Evolutionary conservation across 2,888 invertebrate genomes (phyloP).

Genomic region (Cenopis cana): DNA sequence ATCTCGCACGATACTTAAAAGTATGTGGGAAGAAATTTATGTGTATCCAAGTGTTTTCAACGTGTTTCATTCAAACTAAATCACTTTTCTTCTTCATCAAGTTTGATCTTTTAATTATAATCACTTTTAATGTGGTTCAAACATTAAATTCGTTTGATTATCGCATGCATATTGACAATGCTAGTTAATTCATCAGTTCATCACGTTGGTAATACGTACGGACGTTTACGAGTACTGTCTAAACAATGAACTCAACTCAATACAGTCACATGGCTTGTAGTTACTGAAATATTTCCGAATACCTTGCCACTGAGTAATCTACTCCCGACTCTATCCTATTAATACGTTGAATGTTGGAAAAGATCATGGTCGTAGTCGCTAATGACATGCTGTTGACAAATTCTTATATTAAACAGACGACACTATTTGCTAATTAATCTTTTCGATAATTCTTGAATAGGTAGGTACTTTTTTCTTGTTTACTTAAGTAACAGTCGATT

Average conservation of each 20-base stretch:
- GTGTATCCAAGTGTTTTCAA: conserved; percentile 20
- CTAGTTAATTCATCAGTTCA: conserved; percentile 10
- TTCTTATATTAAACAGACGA: conserved; percentile 2
- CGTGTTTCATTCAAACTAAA: conserved; percentile 8
- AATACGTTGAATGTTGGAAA: conserved; percentile 33
- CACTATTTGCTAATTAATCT: background rate
- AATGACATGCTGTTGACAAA: conserved; percentile 23
- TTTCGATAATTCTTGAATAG: background rate
- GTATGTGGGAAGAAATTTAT: conserved; percentile 5
- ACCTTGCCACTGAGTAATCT: conserved; percentile 14
- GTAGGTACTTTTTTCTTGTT: background rate
- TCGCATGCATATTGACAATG: conserved; percentile 19
- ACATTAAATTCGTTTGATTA: conserved; percentile 16
- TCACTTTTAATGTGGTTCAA: conserved; percentile 16
- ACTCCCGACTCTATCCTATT: conserved; percentile 9
- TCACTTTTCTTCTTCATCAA: background rate
- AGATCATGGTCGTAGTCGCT: conserved; percentile 22
- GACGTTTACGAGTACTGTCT: conserved; percentile 11
- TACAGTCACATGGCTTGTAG: conserved; percentile 29
- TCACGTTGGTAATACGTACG: background rate
- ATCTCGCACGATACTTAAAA: no score
- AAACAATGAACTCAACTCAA: conserved; percentile 26
- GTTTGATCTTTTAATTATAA: background rate
- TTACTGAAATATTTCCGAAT: conserved; percentile 23
- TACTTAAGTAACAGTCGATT: background rate